Evolutionary conservation across 1,140 invertebrate genomes (phyloP).

Genomic region (Drosophila paulistorum): DNA sequence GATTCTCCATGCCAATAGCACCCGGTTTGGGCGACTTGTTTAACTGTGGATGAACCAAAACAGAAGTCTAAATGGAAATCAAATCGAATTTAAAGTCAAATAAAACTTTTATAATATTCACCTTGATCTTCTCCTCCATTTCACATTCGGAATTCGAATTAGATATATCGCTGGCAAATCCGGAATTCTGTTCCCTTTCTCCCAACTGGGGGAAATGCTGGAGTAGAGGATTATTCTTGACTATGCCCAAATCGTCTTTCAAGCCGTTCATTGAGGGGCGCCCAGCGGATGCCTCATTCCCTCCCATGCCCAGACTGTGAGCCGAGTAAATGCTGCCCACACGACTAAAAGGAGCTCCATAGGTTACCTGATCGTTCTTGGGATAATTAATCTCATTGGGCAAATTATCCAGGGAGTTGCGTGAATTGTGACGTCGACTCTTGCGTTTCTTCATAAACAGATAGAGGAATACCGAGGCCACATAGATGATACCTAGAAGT

Average conservation of each 20-base stretch:
- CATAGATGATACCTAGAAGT: conserved; percentile 91
- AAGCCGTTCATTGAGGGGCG: conserved; percentile 65
- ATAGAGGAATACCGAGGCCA: conserved; percentile 92
- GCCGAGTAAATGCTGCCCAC: conserved; percentile 74
- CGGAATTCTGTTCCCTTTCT: conserved; percentile 84
- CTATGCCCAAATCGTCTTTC: conserved; percentile 84
- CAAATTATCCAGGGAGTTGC: conserved; percentile 68
- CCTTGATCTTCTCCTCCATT: conserved; percentile 77
- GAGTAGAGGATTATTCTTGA: conserved; percentile 91
- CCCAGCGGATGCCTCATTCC: conserved; percentile 51
- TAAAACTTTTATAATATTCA: neutral
- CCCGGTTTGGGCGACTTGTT: conserved; percentile 50
- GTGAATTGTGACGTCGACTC: conserved; percentile 61
- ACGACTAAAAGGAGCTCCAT: conserved; percentile 68
- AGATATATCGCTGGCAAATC: conserved; percentile 81
- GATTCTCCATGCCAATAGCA: conserved; percentile 29
- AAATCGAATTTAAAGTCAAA: neutral
- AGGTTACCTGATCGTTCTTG: conserved; percentile 81
- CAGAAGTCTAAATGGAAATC: conserved; percentile 85
- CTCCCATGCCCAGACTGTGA: conserved; percentile 63
- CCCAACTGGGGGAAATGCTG: conserved; percentile 85
- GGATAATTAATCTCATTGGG: conserved; percentile 77
- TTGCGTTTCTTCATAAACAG: conserved; percentile 87
- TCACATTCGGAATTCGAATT: conserved; percentile 82
- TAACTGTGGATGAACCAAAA: conserved; percentile 86